Evolutionary conservation across 1,140 invertebrate species (phyloP), one percentile per base, ranked within the genome.

Genomic region (Hydropsyche tenuis): DNA sequence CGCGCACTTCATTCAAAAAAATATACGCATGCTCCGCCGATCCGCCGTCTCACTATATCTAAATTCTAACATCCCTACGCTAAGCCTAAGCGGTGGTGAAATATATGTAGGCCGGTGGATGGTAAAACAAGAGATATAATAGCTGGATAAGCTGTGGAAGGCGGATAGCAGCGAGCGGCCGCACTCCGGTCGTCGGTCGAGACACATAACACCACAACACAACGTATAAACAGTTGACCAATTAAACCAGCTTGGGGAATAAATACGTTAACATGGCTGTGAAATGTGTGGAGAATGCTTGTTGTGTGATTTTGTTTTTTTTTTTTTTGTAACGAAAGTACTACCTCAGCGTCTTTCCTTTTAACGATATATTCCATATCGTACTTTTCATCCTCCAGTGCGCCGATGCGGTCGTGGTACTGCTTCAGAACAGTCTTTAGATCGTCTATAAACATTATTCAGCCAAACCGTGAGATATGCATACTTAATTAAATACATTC

Each of bases 291-390:
- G 12, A 16, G 12, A 27, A 68, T 68, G 65, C 45, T 45, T 48
- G 37, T 69, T 43, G 68, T 75, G 70, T 51, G 53, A 63, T 16
- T 69, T 69, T 64, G 45, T 74, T 62, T 78, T 68, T 71, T 68
- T 53, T 25, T 46, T 64, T 25, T 63, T 37, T 25, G 22, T 62
- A 74, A 53, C 70, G 48, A 45, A 51, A 51, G 73, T 73, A 77
- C 73, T 89, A 96, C 96, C 95, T 98, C 95, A 86, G 91, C 93
- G 87, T 99, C 97, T 93, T 99, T 98, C 89, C 92, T 93, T 89
- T 94, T 94, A 85, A 99, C 96, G 87, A 95, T 88, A 89, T 95
- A 94, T 89, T 99, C 97, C 90, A 98, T 89, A 91, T 99, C 97
- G 89, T 95, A 99, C 89, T 99, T 98, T 85, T 93, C 89, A 82